Conservation (phyloP, 37 sponge, comb jelly and placozoan genomes). For the Theonella swinhoei region DNA sequence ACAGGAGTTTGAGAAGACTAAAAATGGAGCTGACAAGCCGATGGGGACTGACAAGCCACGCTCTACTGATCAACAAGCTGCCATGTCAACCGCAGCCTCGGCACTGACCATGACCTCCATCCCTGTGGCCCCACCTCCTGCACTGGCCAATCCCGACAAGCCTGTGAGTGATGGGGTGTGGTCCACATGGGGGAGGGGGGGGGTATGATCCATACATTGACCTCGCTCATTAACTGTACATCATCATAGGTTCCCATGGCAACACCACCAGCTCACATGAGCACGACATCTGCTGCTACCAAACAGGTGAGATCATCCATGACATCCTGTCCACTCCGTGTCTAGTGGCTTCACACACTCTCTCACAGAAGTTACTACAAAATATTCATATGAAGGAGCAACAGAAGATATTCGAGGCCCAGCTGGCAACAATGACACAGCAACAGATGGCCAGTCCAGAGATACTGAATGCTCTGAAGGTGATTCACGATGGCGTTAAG, state of each 20-base stretch:
- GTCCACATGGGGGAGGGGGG: neutral
- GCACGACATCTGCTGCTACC: slow-evolving; percentile 47
- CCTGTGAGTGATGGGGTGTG: slow-evolving; percentile 24
- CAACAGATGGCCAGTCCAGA: slow-evolving; percentile 26
- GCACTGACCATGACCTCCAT: slow-evolving; percentile 25
- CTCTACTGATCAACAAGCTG: neutral
- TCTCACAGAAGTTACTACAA: slow-evolving; percentile 42
- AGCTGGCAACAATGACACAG: neutral
- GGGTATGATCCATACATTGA: too few relatives aligned
- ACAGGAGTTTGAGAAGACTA: neutral
- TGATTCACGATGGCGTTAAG: neutral
- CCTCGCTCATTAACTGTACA: too few relatives aligned
- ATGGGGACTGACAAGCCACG: neutral
- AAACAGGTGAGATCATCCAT: slow-evolving; percentile 66
- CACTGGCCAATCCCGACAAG: slow-evolving; percentile 75
- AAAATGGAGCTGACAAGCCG: neutral
- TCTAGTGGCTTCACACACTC: neutral
- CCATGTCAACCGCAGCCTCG: neutral
- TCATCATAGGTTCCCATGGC: slow-evolving; percentile 75
- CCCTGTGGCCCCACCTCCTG: slow-evolving; percentile 79
- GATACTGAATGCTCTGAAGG: neutral
- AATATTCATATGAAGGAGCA: slow-evolving; percentile 66
- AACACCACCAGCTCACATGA: slow-evolving; percentile 63
- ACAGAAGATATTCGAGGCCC: slow-evolving; percentile 44
- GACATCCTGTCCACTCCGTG: neutral